Conservation (phyloP, 1,140 invertebrate species). For the Euwallacea similis region DNA sequence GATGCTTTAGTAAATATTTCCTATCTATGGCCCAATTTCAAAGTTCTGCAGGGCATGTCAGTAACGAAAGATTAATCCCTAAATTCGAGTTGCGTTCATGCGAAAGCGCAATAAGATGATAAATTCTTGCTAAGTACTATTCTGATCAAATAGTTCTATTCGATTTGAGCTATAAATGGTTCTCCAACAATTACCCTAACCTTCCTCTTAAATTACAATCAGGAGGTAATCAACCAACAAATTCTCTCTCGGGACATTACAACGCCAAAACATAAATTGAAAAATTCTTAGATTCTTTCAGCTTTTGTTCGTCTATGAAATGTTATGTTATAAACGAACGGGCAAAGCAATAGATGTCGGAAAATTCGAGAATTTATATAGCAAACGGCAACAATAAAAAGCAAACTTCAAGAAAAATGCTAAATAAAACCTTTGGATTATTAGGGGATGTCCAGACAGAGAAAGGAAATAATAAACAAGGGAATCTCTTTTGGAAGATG, state of each 20-base stretch:
- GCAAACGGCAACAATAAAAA: background rate
- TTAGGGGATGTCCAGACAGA: background rate
- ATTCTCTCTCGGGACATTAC: background rate
- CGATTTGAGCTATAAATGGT: too few relatives aligned
- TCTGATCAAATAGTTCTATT: too few relatives aligned
- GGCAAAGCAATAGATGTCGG: background rate
- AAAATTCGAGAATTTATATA: background rate
- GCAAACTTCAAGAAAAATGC: background rate
- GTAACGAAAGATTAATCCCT: too few relatives aligned
- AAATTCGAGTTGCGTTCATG: too few relatives aligned
- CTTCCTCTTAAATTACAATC: too few relatives aligned
- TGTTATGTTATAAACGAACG: constrained; percentile 4
- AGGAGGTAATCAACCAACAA: background rate
- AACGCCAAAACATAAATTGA: background rate
- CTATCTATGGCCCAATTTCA: too few relatives aligned
- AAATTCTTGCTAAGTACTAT: too few relatives aligned
- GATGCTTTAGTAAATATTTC: too few relatives aligned
- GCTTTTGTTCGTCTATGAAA: background rate
- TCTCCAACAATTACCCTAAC: too few relatives aligned
- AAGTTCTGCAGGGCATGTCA: too few relatives aligned
- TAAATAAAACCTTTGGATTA: constrained; percentile 5
- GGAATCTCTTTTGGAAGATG: background rate
- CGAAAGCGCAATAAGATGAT: too few relatives aligned
- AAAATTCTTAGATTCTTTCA: background rate
- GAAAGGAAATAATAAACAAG: background rate